Percentiles rank a stretch among this genome's conserved stretches.
phyloP scores from a whole-genome alignment of 2,113 vertebrate genomes.

The Ctenomys sociabilis region DNA sequence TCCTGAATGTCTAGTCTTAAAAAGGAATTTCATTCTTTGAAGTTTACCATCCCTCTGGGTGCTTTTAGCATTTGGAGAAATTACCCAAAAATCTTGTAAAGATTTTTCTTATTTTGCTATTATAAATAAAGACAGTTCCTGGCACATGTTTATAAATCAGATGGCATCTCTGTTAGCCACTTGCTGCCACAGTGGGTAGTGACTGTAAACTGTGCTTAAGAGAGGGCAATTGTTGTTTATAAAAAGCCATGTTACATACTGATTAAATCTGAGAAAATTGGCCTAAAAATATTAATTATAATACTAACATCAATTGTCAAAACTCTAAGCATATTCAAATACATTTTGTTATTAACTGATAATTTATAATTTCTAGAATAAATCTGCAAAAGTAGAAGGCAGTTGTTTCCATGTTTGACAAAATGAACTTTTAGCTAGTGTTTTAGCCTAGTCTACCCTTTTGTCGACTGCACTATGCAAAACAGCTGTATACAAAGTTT shows the following conservation, averaged over 20 bases:
- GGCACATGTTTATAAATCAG: not conserved
- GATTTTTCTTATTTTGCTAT: not conserved
- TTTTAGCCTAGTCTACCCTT: conserved; percentile 45
- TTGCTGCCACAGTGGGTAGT: not conserved
- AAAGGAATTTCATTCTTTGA: conserved; percentile 15
- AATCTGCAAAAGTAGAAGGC: not conserved
- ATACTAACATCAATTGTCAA: not conserved
- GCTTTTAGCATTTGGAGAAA: conserved; percentile 1
- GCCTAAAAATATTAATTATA: not conserved
- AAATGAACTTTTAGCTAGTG: conserved; percentile 69
- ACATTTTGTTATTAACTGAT: not conserved
- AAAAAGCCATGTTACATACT: not conserved
- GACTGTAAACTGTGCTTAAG: not conserved
- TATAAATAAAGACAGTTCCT: not conserved
- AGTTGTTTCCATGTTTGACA: conserved; percentile 61
- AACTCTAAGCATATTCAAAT: not conserved
- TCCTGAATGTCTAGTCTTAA: not conserved
- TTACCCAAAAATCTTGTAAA: not conserved
- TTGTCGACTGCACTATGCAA: conserved; percentile 48
- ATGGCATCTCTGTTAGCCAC: not conserved
- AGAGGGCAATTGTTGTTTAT: not conserved
- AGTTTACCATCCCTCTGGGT: not conserved
- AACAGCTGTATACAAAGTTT: conserved; percentile 67
- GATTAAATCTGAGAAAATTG: not conserved
- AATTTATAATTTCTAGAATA: not conserved